Evolutionary conservation across 1,140 invertebrate genomes (phyloP).

Genomic region (Eurosta solidaginis): DNA sequence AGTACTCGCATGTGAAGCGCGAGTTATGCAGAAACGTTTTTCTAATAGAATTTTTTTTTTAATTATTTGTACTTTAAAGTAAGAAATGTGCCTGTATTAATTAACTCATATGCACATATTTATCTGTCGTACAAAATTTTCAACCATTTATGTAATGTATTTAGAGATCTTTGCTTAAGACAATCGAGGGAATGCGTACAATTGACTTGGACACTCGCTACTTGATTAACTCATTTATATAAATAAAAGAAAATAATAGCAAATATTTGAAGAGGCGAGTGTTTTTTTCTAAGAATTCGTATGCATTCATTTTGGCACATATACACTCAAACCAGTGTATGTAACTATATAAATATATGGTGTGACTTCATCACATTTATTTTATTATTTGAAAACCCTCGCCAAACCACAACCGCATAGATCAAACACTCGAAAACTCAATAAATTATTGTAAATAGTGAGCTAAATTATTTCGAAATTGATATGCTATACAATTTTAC

Average conservation of each 20-base stretch:
- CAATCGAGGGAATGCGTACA: not conserved
- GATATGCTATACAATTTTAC: not conserved
- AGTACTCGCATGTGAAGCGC: not conserved
- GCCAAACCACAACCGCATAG: not conserved
- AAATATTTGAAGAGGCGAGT: no score
- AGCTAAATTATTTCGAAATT: not conserved
- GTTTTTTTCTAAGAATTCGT: no score
- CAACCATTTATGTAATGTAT: no score
- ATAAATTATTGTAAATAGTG: not conserved
- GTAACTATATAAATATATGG: not conserved
- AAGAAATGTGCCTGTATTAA: not conserved
- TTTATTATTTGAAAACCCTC: not conserved
- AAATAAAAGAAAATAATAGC: not conserved
- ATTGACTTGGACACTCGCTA: not conserved
- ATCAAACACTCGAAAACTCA: not conserved
- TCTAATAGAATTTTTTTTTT: no score
- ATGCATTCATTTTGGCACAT: no score
- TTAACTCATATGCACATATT: not conserved
- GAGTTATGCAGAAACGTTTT: not conserved
- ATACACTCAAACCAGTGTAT: no score
- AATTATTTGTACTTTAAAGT: no score
- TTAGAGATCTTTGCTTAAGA: not conserved
- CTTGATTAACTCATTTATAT: slow-evolving; percentile 20
- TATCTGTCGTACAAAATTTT: not conserved
- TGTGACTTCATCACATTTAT: no score